Evolutionary conservation across 2,113 vertebrate genomes (phyloP).

Genomic region (Onychostruthus taczanowskii): DNA sequence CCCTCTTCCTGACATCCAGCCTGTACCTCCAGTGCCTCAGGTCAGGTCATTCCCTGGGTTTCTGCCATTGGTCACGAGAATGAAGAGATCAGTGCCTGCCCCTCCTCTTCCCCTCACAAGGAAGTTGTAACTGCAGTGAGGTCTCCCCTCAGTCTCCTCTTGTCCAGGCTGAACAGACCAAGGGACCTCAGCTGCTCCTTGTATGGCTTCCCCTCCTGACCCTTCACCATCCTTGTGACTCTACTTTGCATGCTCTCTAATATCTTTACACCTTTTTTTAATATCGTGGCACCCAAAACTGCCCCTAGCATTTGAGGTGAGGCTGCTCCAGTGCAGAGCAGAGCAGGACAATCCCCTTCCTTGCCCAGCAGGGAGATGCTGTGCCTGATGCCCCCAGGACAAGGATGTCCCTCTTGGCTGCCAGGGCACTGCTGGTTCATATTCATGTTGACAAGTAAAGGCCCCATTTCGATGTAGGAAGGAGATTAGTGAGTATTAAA

Average conservation of each 20-base stretch:
- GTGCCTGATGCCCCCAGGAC: background rate
- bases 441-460: background rate
- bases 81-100: background rate
- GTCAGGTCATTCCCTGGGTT: fast-evolving
- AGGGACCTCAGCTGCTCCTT: fast-evolving
- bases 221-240: background rate
- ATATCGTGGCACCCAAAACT: background rate
- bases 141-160: background rate
- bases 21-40: background rate
- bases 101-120: fast-evolving
- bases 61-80: fast-evolving
- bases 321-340: background rate
- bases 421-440: background rate
- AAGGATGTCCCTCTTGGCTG: background rate
- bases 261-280: background rate
- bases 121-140: background rate
- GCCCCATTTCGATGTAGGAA: background rate
- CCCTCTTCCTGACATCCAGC: background rate
- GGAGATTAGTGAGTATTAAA: background rate
- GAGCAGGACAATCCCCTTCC: background rate
- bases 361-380: fast-evolving
- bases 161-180: background rate
- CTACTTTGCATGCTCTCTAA: background rate
- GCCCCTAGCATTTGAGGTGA: background rate
- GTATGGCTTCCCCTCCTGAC: fast-evolving